Evolutionary conservation across 2,888 invertebrate genomes (phyloP).

Genomic region (Thereva nobilitata): DNA sequence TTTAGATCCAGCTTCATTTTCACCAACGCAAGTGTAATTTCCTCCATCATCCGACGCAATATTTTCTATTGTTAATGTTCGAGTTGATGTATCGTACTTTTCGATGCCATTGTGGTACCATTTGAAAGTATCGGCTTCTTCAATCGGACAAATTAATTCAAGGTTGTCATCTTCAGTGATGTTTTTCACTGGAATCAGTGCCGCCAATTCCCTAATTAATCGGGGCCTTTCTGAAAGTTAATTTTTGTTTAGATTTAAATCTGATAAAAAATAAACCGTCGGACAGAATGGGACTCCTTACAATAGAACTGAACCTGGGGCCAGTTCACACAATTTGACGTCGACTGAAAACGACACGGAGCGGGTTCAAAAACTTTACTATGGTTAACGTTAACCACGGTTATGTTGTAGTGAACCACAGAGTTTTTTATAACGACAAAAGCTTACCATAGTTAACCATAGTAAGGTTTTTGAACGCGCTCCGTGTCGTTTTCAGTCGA

Average conservation of each 20-base stretch:
- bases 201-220: conserved; percentile 1
- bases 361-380: no score
- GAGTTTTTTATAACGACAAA: no score
- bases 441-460: no score
- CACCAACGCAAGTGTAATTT: conserved; percentile 64
- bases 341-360: no score
- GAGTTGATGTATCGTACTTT: not conserved
- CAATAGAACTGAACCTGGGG: no score
- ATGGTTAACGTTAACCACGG: no score
- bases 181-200: not conserved
- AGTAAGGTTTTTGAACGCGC: no score
- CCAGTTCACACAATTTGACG: no score
- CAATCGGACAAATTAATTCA: conserved; percentile 48
- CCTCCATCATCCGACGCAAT: conserved; percentile 45
- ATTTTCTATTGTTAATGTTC: conserved; percentile 8
- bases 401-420: no score
- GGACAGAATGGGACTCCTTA: no score
- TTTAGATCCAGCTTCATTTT: conserved; percentile 64
- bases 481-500: no score
- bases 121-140: conserved; percentile 37
- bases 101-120: conserved; percentile 39
- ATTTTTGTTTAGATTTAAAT: not conserved
- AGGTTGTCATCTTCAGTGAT: conserved; percentile 40
- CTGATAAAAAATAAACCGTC: no score
- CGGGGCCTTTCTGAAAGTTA: conserved; percentile 14